Conservation (phyloP, 2,888 invertebrate genomes). For the Xanthostigma xanthostigma region DNA sequence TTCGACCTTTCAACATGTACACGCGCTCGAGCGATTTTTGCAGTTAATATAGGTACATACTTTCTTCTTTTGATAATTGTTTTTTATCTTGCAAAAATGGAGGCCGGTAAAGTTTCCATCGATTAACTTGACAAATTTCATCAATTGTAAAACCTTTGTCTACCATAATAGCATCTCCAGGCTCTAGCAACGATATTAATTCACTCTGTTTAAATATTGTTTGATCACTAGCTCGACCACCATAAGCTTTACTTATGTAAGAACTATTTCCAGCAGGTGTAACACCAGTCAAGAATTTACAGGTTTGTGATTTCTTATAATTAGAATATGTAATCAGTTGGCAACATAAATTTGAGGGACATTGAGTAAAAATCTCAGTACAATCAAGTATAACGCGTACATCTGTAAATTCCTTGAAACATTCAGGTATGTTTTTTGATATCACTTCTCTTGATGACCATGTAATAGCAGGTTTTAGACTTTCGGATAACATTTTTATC, state of each 20-base stretch:
- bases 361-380: no score
- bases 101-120: constrained; percentile 5
- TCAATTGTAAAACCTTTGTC: not conserved
- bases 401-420: constrained; percentile 2
- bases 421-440: constrained; percentile 2
- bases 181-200: not conserved
- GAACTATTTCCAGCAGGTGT: constrained; percentile 1
- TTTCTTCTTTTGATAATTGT: constrained; percentile 12
- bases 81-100: constrained; percentile 10
- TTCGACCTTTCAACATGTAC: constrained; percentile 12
- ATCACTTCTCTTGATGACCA: constrained; percentile 4
- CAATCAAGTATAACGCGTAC: constrained; percentile 3
- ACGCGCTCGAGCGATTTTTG: constrained; percentile 12
- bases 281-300: constrained; percentile 3
- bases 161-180: not conserved
- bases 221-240: constrained; percentile 8
- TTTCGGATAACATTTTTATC: no score
- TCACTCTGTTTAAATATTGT: constrained; percentile 9
- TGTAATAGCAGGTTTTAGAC: no score
- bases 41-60: constrained; percentile 4
- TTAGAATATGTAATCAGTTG: not conserved
- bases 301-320: not conserved
- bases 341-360: no score
- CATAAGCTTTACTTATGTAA: not conserved
- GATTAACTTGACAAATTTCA: not conserved